Evolutionary conservation across 2,888 invertebrate genomes (phyloP).

Genomic region (Lapara coniferarum): DNA sequence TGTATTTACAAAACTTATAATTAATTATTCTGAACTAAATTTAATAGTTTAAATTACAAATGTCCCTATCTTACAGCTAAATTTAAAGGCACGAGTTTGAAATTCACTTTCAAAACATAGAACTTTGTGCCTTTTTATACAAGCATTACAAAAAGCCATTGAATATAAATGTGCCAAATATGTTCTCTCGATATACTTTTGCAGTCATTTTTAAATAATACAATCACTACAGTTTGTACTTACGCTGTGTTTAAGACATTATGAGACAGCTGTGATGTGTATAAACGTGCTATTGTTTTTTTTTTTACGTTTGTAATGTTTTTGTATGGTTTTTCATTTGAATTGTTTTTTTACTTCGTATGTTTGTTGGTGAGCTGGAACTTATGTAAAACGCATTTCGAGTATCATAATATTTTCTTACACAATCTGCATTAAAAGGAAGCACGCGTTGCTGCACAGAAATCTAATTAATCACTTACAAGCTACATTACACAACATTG

Average conservation of each 20-base stretch:
- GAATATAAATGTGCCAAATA: slow-evolving; percentile 36
- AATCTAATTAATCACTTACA: slow-evolving; percentile 5
- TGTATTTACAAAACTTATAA: slow-evolving; percentile 70
- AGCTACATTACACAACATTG: slow-evolving; percentile 16
- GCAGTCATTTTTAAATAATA: slow-evolving; percentile 4
- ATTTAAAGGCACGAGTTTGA: slow-evolving; percentile 63
- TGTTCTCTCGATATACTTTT: background rate
- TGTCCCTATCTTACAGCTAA: slow-evolving; percentile 55
- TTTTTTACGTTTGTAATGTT: no score
- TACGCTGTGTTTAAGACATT: slow-evolving; percentile 1
- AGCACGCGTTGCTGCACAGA: slow-evolving; percentile 66
- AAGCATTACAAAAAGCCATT: slow-evolving; percentile 30
- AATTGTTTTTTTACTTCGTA: no score
- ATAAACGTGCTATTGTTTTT: no score
- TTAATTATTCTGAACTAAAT: slow-evolving; percentile 48
- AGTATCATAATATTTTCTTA: slow-evolving; percentile 30
- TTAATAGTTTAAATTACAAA: slow-evolving; percentile 72
- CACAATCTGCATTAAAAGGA: slow-evolving; percentile 56
- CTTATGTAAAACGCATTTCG: no score
- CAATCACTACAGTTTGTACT: slow-evolving; percentile 17
- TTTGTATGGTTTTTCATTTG: no score
- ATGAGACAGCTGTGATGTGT: no score
- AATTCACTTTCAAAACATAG: slow-evolving; percentile 19
- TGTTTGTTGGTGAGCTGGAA: no score
- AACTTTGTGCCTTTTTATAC: slow-evolving; percentile 37